phyloP scores from a whole-genome alignment of 23 tunicate genomes.

The Ascidia mentula region DNA sequence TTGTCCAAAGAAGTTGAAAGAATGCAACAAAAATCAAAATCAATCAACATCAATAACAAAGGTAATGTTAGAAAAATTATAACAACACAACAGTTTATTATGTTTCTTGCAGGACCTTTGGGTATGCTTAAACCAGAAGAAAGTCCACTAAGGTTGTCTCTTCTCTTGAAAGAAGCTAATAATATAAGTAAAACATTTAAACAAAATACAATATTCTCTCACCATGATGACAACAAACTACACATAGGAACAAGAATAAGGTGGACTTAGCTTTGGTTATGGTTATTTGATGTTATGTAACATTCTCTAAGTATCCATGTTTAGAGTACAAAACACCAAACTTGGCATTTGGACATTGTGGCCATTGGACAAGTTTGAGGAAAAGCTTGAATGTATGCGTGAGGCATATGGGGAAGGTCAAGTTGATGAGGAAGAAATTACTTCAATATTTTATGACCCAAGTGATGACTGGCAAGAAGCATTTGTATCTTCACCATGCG shows the following conservation, averaged over 20 bases:
- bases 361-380: conserved; percentile 73
- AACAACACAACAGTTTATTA: not conserved
- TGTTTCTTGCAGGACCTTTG: not conserved
- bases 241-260: not conserved
- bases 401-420: conserved; percentile 38
- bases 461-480: conserved; percentile 65
- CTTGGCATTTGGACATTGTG: conserved; percentile 81
- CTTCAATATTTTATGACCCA: conserved; percentile 65
- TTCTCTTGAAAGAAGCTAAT: conserved; percentile 75
- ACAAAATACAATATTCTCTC: conserved; percentile 41
- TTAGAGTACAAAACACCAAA: conserved; percentile 67
- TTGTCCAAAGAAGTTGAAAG: conserved; percentile 50
- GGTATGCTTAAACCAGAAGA: not conserved
- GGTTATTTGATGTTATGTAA: too few species aligned
- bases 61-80: not conserved
- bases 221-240: conserved; percentile 23
- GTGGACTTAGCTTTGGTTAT: too few species aligned
- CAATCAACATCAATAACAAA: not conserved
- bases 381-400: conserved; percentile 67
- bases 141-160: conserved; percentile 40
- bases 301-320: too few species aligned
- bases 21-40: conserved; percentile 33
- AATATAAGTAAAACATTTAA: conserved; percentile 47
- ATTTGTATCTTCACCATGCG: not conserved
- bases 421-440: conserved; percentile 18